Percentiles rank a stretch among this genome's conserved stretches.
Conservation (phyloP, 2,797 vertebrate species). For the Agapornis canus region DNA sequence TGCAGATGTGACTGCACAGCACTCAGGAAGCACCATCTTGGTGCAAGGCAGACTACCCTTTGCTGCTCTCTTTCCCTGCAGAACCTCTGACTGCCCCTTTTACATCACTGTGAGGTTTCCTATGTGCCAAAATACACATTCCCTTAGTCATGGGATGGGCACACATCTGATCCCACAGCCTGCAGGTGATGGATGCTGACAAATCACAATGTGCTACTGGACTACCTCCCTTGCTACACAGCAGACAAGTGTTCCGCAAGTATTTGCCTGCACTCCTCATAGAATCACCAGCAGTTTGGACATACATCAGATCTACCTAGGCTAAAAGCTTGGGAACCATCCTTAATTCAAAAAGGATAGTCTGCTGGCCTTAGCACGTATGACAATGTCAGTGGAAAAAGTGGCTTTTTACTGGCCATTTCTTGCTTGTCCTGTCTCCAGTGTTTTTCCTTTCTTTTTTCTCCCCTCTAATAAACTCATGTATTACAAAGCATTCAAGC, state of each 20-base stretch:
- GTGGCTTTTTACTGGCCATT: background rate
- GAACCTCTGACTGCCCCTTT: background rate
- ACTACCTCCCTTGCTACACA: background rate
- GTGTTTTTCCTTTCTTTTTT: background rate
- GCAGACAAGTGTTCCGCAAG: background rate
- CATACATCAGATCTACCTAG: background rate
- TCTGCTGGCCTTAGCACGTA: fast-evolving
- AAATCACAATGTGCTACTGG: background rate
- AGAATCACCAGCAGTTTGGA: background rate
- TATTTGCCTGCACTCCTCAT: background rate
- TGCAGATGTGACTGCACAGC: background rate
- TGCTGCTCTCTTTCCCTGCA: background rate
- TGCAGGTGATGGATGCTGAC: background rate
- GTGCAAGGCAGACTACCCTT: background rate
- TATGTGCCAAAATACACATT: background rate
- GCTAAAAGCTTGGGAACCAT: background rate
- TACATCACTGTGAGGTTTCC: background rate
- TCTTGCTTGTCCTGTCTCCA: background rate
- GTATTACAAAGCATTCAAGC: background rate
- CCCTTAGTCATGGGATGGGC: fast-evolving
- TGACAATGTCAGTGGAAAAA: background rate
- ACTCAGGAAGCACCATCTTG: no score
- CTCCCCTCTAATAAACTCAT: background rate
- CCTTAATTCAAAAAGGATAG: background rate
- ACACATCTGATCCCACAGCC: background rate